These are phyloP conservation scores for Drosophila ambigua DNA, from an alignment of 1,140 invertebrate species.

Conservation along the genomic window DNA sequence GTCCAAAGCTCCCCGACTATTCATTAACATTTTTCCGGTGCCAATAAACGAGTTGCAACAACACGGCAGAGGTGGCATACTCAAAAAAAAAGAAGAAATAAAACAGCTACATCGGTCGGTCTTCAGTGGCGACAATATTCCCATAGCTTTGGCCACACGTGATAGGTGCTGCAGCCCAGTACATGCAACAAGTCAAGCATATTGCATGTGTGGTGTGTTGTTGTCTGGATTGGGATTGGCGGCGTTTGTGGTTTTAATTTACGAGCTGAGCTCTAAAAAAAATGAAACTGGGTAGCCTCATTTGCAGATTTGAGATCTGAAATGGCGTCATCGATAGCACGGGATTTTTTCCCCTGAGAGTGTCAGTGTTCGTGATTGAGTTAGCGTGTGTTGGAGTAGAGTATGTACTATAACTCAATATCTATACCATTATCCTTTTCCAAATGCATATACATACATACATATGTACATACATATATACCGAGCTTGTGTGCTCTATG, in stretches of 20 bases:
- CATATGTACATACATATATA: neutral
- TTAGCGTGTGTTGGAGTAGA: no score
- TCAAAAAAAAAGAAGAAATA: conserved; percentile 3
- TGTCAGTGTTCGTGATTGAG: no score
- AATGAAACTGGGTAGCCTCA: conserved; percentile 10
- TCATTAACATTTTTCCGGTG: conserved; percentile 28
- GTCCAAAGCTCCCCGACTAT: conserved; percentile 2
- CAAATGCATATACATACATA: no score
- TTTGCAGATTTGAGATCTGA: neutral
- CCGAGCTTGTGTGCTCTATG: conserved; percentile 6
- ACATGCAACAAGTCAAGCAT: conserved; percentile 32
- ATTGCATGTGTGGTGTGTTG: conserved; percentile 14
- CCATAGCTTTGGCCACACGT: conserved; percentile 23
- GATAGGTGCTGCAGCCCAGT: conserved; percentile 16
- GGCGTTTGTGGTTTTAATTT: conserved; percentile 31
- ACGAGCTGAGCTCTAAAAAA: conserved; percentile 10
- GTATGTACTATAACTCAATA: no score
- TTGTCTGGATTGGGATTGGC: neutral
- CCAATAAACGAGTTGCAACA: conserved; percentile 20
- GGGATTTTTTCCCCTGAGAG: no score
- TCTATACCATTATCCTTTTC: no score
- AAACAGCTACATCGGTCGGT: conserved; percentile 1
- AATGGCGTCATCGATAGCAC: neutral
- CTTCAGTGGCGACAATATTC: conserved; percentile 20
- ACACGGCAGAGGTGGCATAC: neutral